Base-by-base conservation (phyloP, 1,140 invertebrate species). In the Neodiprion lecontei region DNA sequence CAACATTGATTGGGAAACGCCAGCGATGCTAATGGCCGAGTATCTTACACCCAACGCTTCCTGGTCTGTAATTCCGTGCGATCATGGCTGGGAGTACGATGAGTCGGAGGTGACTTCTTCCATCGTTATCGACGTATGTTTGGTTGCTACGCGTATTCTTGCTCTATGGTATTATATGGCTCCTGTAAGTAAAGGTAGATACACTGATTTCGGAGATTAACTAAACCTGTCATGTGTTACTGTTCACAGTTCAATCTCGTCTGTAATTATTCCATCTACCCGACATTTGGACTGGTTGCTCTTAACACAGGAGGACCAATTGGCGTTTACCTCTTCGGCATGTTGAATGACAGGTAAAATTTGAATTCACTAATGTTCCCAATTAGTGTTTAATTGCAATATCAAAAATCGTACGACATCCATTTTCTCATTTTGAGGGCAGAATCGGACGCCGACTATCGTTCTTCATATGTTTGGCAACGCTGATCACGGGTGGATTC, bases 221-320 rank as follows among this genome's bases (percentile, higher is more conserved):
- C 28, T 5, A 40, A 40, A 40, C 28, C 28, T 40, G 12, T 1
- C 21, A 70, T 17, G 70, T 72, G 74, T 71, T 65, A 75, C 50
- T 74, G 69, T 77, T 90, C 91, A 80, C 88, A 96, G 95, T 96
- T 95, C 84, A 91, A 96, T 90, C 89, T 96, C 79, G 95, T 97
- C 53, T 97, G 96, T 83, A 92, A 95, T 75, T 91, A 91, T 76
- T 92, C 93, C 75, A 95, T 96, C 79, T 96, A 96, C 87, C 95
- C 95, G 7, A 96, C 95, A 1, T 89, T 96, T 69, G 95, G 94
- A 10, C 88, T 96, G 76, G 94, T 95, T 1, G 93, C 95, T 1
- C 88, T 96, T 49, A 97, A 96, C 84, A 87, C 93, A 61, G 96
- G 95, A 28, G 95, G 95, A 28, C 95, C 95, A 0, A 91, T 96